A percentile compares a stretch with the other conserved stretches of the same genome.
Evolutionary conservation across 2,888 invertebrate genomes (phyloP).

Genomic region (Sarcophaga subvicina): DNA sequence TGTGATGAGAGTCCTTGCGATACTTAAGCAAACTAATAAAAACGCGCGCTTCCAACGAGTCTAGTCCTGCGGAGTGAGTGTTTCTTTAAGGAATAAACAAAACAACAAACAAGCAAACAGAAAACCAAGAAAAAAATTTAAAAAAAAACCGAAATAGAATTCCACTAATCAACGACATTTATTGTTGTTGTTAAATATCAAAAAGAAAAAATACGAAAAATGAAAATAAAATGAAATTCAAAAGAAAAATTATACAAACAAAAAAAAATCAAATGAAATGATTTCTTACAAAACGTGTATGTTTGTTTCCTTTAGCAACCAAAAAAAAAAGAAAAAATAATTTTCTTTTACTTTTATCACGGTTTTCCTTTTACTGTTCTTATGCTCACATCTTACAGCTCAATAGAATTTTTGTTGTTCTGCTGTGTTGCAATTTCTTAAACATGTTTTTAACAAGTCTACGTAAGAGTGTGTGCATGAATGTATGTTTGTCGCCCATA

Average conservation of each 20-base stretch:
- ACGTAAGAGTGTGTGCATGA: neutral
- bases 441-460: neutral
- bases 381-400: conserved; percentile 42
- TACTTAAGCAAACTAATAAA: conserved; percentile 42
- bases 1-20: conserved; percentile 30
- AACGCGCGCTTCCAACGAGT: conserved; percentile 49
- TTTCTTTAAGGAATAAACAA: conserved; percentile 28
- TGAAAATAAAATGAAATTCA: neutral
- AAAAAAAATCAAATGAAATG: conserved; percentile 15
- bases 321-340: neutral
- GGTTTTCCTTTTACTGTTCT: conserved; percentile 15
- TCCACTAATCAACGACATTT: neutral
- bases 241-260: neutral
- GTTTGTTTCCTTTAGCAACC: too few relatives aligned
- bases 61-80: conserved; percentile 24
- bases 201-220: conserved; percentile 20
- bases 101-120: too few relatives aligned
- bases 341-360: conserved; percentile 9
- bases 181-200: conserved; percentile 38
- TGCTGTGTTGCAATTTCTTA: conserved; percentile 41
- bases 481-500: conserved; percentile 35
- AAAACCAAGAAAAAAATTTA: neutral
- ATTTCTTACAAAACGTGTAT: conserved; percentile 37
- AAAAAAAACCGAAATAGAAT: conserved; percentile 42
- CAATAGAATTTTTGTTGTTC: conserved; percentile 19